Conservation (phyloP, 92 coral and sea anemone species). For the Paragorgia papillata region DNA sequence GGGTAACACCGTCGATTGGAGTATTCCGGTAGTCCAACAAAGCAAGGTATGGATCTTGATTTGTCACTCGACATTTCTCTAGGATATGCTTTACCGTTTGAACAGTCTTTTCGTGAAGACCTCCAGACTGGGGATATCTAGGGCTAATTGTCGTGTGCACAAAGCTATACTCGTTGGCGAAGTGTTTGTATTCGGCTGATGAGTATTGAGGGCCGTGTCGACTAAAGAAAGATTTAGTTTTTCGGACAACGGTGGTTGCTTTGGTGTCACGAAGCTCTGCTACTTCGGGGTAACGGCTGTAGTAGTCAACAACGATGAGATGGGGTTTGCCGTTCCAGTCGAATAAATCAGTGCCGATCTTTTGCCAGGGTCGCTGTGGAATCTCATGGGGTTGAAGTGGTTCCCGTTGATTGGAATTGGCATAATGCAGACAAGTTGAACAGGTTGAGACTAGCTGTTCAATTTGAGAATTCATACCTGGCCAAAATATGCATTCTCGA, state of each 20-base stretch:
- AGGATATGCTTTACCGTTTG: slow-evolving; percentile 4
- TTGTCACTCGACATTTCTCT: neutral
- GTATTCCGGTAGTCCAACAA: neutral
- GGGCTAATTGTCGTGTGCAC: slow-evolving; percentile 41
- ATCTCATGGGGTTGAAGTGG: slow-evolving; percentile 53
- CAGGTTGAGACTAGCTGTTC: slow-evolving; percentile 52
- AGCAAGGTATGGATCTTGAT: slow-evolving; percentile 14
- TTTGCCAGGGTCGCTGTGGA: slow-evolving; percentile 56
- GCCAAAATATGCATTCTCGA: slow-evolving; percentile 59
- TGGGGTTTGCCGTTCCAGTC: slow-evolving; percentile 37
- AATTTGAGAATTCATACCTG: slow-evolving; percentile 55
- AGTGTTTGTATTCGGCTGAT: slow-evolving; percentile 27
- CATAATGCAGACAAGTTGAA: slow-evolving; percentile 48
- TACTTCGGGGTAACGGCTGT: slow-evolving; percentile 32
- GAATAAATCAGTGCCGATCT: slow-evolving; percentile 40
- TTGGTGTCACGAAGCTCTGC: slow-evolving; percentile 39
- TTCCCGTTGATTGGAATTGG: slow-evolving; percentile 51
- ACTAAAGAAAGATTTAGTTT: slow-evolving; percentile 35
- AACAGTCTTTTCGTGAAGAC: slow-evolving; percentile 15
- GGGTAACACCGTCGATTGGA: slow-evolving; percentile 38
- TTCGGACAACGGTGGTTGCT: neutral
- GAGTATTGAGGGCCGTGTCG: slow-evolving; percentile 48
- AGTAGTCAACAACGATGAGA: slow-evolving; percentile 33
- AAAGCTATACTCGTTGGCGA: slow-evolving; percentile 33
- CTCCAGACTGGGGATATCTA: slow-evolving; percentile 19